A percentile compares a stretch with the other conserved stretches of the same genome.
These are phyloP conservation scores for Cinara cedri DNA, from an alignment of 2,888 invertebrate species.

Conservation along the genomic window DNA sequence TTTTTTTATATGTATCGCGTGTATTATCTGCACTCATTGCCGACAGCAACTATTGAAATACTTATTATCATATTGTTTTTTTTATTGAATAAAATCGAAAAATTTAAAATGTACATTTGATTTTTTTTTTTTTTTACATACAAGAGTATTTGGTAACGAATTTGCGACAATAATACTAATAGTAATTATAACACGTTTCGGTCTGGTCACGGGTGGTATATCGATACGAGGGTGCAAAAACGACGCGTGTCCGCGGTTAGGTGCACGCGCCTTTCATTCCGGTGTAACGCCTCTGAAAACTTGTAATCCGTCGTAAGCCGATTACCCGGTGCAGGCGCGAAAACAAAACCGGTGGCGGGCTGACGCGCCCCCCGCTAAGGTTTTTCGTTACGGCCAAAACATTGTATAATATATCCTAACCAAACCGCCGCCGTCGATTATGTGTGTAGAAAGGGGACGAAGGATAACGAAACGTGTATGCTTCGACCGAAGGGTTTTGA, in stretches of 20 bases:
- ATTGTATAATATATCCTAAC: not conserved
- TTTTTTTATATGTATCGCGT: too few species aligned
- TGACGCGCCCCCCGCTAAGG: not conserved
- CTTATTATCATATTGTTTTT: too few species aligned
- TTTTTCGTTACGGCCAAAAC: not conserved
- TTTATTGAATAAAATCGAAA: too few species aligned
- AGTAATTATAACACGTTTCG: not conserved
- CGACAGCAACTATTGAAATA: too few species aligned
- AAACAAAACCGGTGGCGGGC: not conserved
- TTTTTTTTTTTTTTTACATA: too few species aligned
- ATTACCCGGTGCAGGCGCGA: conserved; percentile 20
- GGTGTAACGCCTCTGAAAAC: conserved; percentile 44
- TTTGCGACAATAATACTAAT: too few species aligned
- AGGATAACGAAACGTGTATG: too few species aligned
- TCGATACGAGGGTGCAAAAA: not conserved
- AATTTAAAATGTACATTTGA: too few species aligned
- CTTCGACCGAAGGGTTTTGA: too few species aligned
- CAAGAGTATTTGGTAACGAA: too few species aligned
- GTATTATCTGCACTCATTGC: too few species aligned
- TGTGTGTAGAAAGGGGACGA: not conserved
- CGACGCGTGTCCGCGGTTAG: not conserved
- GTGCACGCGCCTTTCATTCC: conserved; percentile 13
- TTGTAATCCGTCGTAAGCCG: conserved; percentile 53
- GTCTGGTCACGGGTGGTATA: not conserved
- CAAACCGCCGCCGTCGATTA: not conserved